Percentiles rank a stretch among this genome's conserved stretches.
These are phyloP conservation scores for Xiphorhynchus erythropygius DNA, from an alignment of 2,797 vertebrate species.

Conservation along the genomic window DNA sequence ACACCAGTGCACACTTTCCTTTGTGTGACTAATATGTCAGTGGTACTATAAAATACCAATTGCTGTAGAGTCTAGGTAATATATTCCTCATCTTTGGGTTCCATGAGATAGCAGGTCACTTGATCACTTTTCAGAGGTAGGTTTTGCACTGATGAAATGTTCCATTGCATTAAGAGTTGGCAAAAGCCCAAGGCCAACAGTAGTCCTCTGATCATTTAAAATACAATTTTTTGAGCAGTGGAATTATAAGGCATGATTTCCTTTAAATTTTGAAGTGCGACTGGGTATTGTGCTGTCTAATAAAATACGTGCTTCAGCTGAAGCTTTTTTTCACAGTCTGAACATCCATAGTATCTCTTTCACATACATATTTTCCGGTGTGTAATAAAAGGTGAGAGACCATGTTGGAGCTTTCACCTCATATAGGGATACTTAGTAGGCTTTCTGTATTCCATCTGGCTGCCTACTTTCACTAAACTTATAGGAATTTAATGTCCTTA, in stretches of 20 bases:
- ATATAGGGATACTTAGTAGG: not conserved
- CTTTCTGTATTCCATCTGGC: not conserved
- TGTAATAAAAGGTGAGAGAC: not conserved
- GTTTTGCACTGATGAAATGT: not conserved
- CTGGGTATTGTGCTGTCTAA: not conserved
- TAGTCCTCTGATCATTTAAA: slow-evolving; percentile 24
- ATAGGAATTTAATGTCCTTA: not conserved
- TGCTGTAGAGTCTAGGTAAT: not conserved
- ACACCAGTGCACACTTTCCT: not conserved
- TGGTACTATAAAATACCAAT: not conserved
- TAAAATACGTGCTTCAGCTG: not conserved
- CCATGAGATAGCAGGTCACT: not conserved
- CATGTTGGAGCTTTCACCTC: not conserved
- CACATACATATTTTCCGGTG: not conserved
- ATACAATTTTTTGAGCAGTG: not conserved
- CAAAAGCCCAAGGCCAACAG: not conserved
- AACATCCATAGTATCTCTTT: not conserved
- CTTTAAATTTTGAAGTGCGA: not conserved
- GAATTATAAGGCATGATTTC: not conserved
- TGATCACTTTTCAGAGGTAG: not conserved
- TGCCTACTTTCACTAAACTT: not conserved
- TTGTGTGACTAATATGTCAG: not conserved
- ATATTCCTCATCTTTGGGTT: not conserved
- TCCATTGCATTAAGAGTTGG: not conserved
- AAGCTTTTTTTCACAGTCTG: not conserved